Evolutionary conservation across 2,113 vertebrate species (phyloP).

Genomic region (Actenoides hombroni): DNA sequence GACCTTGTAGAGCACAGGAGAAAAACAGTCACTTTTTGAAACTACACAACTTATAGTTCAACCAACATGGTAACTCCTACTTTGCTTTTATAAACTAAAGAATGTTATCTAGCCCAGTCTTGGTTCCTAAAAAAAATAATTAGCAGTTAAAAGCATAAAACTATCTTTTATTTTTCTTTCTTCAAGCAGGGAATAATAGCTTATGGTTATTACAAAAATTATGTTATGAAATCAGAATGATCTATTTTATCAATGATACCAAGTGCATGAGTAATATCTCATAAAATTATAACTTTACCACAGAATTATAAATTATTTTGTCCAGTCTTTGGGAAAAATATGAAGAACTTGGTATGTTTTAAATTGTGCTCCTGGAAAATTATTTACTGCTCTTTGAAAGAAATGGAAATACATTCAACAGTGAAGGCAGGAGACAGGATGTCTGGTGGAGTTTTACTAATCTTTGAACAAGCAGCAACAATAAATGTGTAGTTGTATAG

Average conservation of each 20-base stretch:
- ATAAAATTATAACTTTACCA: background rate
- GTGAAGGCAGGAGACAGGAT: no score
- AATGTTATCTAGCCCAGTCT: background rate
- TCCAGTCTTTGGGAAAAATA: background rate
- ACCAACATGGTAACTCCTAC: rapidly evolving
- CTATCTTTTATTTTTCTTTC: background rate
- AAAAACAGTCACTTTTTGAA: background rate
- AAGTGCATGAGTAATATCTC: background rate
- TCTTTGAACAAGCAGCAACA: no score
- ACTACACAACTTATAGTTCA: background rate
- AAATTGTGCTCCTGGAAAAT: background rate
- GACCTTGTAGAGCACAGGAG: background rate
- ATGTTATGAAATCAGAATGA: background rate
- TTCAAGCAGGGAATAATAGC: background rate
- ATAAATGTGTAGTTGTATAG: no score
- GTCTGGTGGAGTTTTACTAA: no score
- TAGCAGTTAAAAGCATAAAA: background rate
- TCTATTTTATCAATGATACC: background rate
- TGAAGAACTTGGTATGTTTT: background rate
- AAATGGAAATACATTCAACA: background rate
- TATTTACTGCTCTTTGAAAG: background rate
- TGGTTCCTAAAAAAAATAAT: background rate
- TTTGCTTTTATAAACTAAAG: background rate
- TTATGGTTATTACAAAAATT: background rate
- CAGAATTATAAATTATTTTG: background rate